phyloP scores from a whole-genome alignment of 2,888 invertebrate genomes.

The Adelphocoris suturalis region DNA sequence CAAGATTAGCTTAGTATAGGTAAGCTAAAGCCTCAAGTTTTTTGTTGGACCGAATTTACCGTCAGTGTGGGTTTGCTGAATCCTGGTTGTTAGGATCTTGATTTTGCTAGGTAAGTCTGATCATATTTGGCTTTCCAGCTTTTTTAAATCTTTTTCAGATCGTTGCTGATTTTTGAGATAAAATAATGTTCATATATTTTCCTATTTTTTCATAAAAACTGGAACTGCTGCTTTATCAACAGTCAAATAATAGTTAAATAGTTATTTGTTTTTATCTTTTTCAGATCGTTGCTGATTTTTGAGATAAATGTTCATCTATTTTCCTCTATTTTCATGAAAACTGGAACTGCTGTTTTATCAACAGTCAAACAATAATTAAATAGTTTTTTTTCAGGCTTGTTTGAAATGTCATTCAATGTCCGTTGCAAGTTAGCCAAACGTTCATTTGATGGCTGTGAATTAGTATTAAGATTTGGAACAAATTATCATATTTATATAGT shows the following conservation, averaged over 20 bases:
- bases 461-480: background rate
- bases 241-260: background rate
- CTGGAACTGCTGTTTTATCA: background rate
- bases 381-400: background rate
- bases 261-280: background rate
- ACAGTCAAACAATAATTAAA: background rate
- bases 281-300: background rate
- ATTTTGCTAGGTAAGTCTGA: too few relatives aligned
- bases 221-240: background rate
- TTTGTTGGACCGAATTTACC: too few relatives aligned
- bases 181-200: background rate
- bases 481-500: background rate
- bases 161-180: background rate
- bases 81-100: too few relatives aligned
- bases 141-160: background rate
- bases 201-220: background rate
- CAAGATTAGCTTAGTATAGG: too few relatives aligned
- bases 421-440: background rate
- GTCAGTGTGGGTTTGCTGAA: too few relatives aligned
- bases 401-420: constrained; percentile 22
- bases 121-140: too few relatives aligned
- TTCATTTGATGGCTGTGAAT: constrained; percentile 31
- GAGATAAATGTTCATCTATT: background rate
- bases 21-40: too few relatives aligned
- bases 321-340: background rate